A percentile compares a stretch with the other conserved stretches of the same genome.
These are phyloP conservation scores for Empidonax alnorum DNA, from an alignment of 2,113 vertebrate species.

Conservation along the genomic window DNA sequence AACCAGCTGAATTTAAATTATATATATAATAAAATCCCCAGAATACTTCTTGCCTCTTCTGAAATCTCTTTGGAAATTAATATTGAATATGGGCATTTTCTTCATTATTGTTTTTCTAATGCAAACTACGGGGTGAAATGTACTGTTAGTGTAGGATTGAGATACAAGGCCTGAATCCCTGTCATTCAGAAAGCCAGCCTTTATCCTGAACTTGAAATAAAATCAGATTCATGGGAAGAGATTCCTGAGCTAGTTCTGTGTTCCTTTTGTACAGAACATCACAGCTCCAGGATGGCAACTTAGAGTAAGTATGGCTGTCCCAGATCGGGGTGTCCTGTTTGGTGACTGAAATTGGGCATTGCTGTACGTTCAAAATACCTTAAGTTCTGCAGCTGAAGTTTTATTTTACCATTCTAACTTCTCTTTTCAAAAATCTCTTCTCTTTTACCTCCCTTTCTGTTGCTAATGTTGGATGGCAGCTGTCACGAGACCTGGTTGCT, in stretches of 20 bases:
- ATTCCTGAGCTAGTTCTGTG: background rate
- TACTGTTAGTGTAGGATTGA: background rate
- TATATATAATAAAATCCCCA: background rate
- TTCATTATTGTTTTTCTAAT: background rate
- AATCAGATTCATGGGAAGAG: background rate
- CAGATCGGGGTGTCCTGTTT: background rate
- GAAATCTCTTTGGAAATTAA: background rate
- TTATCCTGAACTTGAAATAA: background rate
- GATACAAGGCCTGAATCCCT: accelerated
- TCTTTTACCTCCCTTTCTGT: background rate
- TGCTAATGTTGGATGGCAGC: background rate
- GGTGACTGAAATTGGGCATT: background rate
- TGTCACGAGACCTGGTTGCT: background rate
- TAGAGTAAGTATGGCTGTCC: background rate
- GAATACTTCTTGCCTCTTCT: background rate
- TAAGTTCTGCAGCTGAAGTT: background rate
- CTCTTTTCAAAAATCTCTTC: background rate
- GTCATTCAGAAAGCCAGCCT: background rate
- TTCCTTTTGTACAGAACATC: background rate
- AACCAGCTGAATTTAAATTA: background rate
- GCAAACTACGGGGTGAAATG: background rate
- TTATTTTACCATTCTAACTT: background rate
- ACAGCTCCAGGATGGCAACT: background rate
- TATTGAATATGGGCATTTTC: background rate
- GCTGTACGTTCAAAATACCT: background rate